phyloP scores from a whole-genome alignment of 2,113 vertebrate genomes.

The Oncorhynchus kisutch region DNA sequence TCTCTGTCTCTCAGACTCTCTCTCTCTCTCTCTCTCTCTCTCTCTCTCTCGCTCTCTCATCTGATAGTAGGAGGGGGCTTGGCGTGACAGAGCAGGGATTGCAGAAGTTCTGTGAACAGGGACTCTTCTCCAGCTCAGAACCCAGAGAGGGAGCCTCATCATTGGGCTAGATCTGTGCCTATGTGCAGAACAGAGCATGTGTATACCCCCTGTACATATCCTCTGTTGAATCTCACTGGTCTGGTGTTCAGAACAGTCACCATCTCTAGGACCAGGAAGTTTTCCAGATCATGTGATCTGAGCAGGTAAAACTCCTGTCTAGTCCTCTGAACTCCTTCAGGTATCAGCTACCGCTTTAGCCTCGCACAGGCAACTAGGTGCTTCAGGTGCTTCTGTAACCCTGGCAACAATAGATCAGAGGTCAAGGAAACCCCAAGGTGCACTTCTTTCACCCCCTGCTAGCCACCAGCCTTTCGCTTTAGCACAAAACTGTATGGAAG shows the following conservation, averaged over 20 bases:
- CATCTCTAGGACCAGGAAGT: too few species aligned
- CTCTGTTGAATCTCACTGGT: conserved; percentile 22
- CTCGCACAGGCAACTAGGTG: conserved; percentile 20
- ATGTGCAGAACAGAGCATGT: too few species aligned
- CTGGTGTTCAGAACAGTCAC: conserved; percentile 5
- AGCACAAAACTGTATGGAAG: not conserved
- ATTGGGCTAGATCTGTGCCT: too few species aligned
- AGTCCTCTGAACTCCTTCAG: too few species aligned
- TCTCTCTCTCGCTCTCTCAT: not conserved
- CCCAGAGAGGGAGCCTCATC: not conserved
- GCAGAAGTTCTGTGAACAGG: not conserved
- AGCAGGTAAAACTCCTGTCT: too few species aligned
- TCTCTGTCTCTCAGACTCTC: too few species aligned
- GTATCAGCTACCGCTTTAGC: not conserved
- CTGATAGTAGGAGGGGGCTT: too few species aligned
- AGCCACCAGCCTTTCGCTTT: conserved; percentile 54
- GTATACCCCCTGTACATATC: conserved; percentile 22
- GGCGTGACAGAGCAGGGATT: too few species aligned
- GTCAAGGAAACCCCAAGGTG: conserved; percentile 55
- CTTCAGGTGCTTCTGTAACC: conserved; percentile 40
- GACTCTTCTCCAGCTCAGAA: not conserved
- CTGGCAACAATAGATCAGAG: conserved; percentile 22
- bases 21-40: too few species aligned
- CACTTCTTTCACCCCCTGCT: conserved; percentile 42
- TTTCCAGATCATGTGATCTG: too few species aligned